Evolutionary conservation across 2,113 vertebrate species (phyloP).

Genomic region (Eublepharis macularius): DNA sequence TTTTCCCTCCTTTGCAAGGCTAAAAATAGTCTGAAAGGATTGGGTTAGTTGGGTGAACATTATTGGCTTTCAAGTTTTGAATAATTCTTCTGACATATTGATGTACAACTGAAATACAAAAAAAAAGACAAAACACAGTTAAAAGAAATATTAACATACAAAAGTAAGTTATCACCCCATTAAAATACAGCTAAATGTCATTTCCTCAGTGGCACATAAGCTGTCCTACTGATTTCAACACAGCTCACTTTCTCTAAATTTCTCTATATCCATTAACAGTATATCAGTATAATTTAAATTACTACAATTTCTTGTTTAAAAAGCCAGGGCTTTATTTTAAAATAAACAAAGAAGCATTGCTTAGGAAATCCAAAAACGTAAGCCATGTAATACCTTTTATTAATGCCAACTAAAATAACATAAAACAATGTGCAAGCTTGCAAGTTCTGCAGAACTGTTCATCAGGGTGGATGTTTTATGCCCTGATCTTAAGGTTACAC

Average conservation of each 20-base stretch:
- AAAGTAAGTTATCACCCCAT: not conserved
- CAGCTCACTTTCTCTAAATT: not conserved
- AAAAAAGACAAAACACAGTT: not conserved
- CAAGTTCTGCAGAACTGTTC: too few relatives aligned
- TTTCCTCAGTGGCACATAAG: too few relatives aligned
- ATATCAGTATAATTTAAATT: not conserved
- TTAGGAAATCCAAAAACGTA: too few relatives aligned
- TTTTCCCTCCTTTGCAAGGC: too few relatives aligned
- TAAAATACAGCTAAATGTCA: not conserved
- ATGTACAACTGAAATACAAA: not conserved
- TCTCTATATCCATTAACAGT: not conserved
- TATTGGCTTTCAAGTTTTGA: not conserved
- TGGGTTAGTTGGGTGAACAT: too few relatives aligned
- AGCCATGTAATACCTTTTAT: too few relatives aligned
- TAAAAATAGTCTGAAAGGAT: too few relatives aligned
- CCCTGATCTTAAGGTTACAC: too few relatives aligned
- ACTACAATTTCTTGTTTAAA: not conserved
- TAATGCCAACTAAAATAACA: too few relatives aligned
- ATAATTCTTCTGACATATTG: not conserved
- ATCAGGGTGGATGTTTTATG: too few relatives aligned
- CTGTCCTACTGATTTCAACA: not conserved
- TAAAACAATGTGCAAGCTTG: too few relatives aligned
- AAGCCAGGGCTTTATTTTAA: not conserved
- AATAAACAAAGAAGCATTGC: not conserved
- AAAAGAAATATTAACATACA: not conserved